Percentiles rank a stretch among this genome's conserved stretches.
Evolutionary conservation across 2,888 invertebrate species (phyloP).

Genomic region (Cosmia trapezina): DNA sequence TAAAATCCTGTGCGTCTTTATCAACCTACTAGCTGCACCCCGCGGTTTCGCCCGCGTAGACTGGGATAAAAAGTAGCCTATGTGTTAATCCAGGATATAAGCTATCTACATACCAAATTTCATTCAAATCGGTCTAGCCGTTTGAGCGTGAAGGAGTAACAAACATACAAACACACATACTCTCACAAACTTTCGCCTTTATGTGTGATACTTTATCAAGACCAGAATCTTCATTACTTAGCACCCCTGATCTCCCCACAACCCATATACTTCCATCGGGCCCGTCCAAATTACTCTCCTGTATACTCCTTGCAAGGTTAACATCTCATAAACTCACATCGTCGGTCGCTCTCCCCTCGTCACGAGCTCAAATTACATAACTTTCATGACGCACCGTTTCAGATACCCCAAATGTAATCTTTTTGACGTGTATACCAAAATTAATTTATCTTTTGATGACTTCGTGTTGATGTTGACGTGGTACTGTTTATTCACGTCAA

Average conservation of each 20-base stretch:
- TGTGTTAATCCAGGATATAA: too few species aligned
- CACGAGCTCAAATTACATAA: conserved; percentile 63
- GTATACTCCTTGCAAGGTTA: background rate
- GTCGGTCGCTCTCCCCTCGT: conserved; percentile 25
- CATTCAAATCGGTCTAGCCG: too few species aligned
- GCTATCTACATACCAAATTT: too few species aligned
- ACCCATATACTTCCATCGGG: background rate
- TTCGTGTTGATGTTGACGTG: conserved; percentile 38
- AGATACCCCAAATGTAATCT: conserved; percentile 45
- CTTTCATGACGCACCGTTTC: conserved; percentile 60
- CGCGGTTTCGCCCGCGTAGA: too few species aligned
- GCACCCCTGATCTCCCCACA: background rate
- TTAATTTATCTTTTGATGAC: conserved; percentile 58
- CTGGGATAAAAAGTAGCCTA: too few species aligned
- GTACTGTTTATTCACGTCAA: conserved; percentile 27
- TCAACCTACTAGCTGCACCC: background rate
- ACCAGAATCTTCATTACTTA: background rate
- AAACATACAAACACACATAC: too few species aligned
- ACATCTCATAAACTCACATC: conserved; percentile 23
- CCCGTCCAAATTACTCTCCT: conserved; percentile 3
- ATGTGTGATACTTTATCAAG: background rate
- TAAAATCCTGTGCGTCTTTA: background rate
- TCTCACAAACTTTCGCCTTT: too few species aligned
- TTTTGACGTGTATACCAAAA: conserved; percentile 49
- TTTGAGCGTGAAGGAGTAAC: too few species aligned